phyloP scores from a whole-genome alignment of 2,888 invertebrate species.

The Geotrupes spiniger region DNA sequence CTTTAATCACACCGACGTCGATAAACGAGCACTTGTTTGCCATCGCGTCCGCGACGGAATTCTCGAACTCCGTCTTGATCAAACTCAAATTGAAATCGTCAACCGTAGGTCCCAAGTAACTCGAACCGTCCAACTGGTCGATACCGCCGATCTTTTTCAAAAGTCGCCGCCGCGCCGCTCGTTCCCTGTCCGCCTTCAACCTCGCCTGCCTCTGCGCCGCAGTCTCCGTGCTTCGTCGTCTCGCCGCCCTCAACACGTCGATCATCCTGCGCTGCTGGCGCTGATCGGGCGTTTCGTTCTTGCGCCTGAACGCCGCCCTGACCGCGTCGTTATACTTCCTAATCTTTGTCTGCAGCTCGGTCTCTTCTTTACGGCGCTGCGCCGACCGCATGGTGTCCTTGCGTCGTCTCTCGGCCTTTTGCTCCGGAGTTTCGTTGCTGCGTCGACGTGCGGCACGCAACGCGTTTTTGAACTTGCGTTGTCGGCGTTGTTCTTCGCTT shows the following conservation, averaged over 20 bases:
- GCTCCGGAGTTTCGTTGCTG: constrained; percentile 19
- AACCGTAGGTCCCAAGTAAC: too few species aligned
- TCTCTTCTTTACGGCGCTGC: constrained; percentile 17
- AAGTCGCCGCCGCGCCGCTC: constrained; percentile 19
- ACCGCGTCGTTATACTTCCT: constrained; percentile 23
- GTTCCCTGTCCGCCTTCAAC: constrained; percentile 21
- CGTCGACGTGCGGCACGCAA: constrained; percentile 17
- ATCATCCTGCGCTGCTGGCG: constrained; percentile 13
- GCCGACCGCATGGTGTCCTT: constrained; percentile 21
- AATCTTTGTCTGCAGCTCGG: constrained; percentile 18
- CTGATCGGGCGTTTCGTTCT: constrained; percentile 14
- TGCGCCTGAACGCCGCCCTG: constrained; percentile 21
- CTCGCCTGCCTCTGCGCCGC: constrained; percentile 17
- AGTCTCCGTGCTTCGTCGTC: constrained; percentile 19
- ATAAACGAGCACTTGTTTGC: too few species aligned
- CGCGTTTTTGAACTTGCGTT: constrained; percentile 20
- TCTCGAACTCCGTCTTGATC: too few species aligned
- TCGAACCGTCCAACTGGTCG: too few species aligned
- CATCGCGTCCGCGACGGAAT: too few species aligned
- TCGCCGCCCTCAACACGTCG: constrained; percentile 22
- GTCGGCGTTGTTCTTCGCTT: constrained; percentile 17
- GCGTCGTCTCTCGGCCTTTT: constrained; percentile 15
- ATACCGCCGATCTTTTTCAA: constrained; percentile 16
- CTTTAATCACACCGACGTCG: too few species aligned
- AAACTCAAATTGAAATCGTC: too few species aligned